A percentile compares a stretch with the other conserved stretches of the same genome.
Conservation (phyloP, 2,888 invertebrate genomes). For the Hirtodrosophila cameraria region DNA sequence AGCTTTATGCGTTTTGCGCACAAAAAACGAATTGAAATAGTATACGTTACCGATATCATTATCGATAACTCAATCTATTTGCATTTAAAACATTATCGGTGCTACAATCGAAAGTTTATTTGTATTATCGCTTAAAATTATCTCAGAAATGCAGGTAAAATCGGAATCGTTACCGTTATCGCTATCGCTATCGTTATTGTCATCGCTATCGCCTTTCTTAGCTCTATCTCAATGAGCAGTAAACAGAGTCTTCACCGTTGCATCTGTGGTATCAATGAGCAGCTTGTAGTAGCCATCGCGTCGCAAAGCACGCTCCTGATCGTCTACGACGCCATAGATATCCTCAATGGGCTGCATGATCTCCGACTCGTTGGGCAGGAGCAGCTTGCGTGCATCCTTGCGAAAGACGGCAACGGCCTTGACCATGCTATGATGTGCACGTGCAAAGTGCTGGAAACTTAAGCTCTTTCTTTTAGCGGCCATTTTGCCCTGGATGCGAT, state of each 20-base stretch:
- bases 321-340: slow-evolving; percentile 76
- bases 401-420: slow-evolving; percentile 81
- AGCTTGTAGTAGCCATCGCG: slow-evolving; percentile 71
- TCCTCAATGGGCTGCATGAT: slow-evolving; percentile 80
- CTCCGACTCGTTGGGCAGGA: slow-evolving; percentile 80
- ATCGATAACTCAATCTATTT: no score
- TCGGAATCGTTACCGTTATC: background rate
- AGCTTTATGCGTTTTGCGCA: no score
- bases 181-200: background rate
- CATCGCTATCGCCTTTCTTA: background rate
- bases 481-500: slow-evolving; percentile 75
- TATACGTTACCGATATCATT: no score
- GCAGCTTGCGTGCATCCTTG: slow-evolving; percentile 80
- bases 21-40: no score
- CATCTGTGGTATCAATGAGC: slow-evolving; percentile 69
- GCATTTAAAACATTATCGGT: no score
- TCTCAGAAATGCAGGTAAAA: slow-evolving; percentile 6
- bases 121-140: background rate
- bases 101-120: no score
- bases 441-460: slow-evolving; percentile 58
- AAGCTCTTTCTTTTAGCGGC: slow-evolving; percentile 50
- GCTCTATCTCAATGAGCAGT: slow-evolving; percentile 55
- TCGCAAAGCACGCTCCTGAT: slow-evolving; percentile 67
- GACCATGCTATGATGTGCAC: slow-evolving; percentile 81
- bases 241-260: slow-evolving; percentile 68